phyloP scores from a whole-genome alignment of 2,113 vertebrate species.

The Phyllostomus discolor region DNA sequence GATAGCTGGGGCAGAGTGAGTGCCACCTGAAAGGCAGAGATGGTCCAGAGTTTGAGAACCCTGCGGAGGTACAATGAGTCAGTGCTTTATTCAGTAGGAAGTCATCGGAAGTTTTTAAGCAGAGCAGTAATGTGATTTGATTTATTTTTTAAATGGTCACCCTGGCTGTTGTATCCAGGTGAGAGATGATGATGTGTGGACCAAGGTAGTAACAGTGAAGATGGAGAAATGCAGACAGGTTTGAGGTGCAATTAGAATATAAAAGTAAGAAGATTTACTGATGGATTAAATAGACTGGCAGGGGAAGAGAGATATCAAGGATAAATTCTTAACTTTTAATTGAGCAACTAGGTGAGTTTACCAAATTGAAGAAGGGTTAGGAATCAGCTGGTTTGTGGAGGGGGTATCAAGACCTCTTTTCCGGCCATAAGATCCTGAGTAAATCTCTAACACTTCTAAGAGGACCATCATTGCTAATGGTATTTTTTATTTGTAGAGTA shows the following conservation, averaged over 20 bases:
- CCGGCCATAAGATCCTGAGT: neutral
- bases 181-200: neutral
- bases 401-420: neutral
- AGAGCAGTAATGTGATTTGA: neutral
- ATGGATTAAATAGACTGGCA: neutral
- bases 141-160: neutral
- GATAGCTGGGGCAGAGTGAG: neutral
- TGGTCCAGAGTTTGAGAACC: neutral
- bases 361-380: neutral
- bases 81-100: neutral
- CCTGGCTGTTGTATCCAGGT: neutral
- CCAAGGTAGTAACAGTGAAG: neutral
- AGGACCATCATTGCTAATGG: neutral
- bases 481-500: neutral
- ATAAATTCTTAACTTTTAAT: neutral
- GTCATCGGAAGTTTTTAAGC: neutral
- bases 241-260: neutral
- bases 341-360: neutral
- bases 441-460: neutral
- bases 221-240: neutral
- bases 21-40: neutral
- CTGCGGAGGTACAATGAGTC: accelerated
- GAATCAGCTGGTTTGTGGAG: neutral
- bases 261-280: neutral
- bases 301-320: neutral